phyloP scores from a whole-genome alignment of 1,140 invertebrate genomes.

The Micrasema longulum region DNA sequence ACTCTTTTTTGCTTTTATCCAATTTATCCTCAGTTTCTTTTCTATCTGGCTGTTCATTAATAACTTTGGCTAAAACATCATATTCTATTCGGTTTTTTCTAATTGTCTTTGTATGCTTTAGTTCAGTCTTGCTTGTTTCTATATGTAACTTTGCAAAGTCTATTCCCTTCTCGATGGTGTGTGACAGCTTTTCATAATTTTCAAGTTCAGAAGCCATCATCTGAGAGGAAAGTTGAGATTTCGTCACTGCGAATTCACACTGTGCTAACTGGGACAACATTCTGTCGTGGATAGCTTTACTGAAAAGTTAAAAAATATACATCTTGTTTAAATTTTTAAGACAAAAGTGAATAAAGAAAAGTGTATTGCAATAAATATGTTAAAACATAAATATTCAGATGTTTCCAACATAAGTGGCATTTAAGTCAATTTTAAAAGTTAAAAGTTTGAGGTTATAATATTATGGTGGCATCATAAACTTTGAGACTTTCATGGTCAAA shows the following conservation, averaged over 20 bases:
- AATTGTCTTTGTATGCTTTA: conserved; percentile 84
- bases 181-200: conserved; percentile 84
- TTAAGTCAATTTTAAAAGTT: no score
- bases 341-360: no score
- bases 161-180: conserved; percentile 82
- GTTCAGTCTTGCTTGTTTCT: conserved; percentile 78
- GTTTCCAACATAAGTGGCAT: no score
- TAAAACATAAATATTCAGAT: no score
- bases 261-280: conserved; percentile 85
- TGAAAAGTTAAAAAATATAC: conserved; percentile 46
- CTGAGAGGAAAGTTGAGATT: conserved; percentile 81
- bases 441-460: no score
- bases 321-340: neutral
- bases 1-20: conserved; percentile 78
- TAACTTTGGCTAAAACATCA: conserved; percentile 91
- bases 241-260: conserved; percentile 89
- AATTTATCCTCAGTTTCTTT: conserved; percentile 84
- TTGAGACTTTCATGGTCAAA: no score
- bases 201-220: conserved; percentile 88
- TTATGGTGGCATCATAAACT: no score
- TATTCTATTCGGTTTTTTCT: conserved; percentile 93
- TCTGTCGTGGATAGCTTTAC: conserved; percentile 79
- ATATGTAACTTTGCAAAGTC: conserved; percentile 81
- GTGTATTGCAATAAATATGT: no score
- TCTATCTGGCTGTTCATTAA: conserved; percentile 90